Percentiles rank a stretch among this genome's conserved stretches.
These are phyloP conservation scores for Goniozus legneri DNA, from an alignment of 1,140 invertebrate species.

Conservation along the genomic window DNA sequence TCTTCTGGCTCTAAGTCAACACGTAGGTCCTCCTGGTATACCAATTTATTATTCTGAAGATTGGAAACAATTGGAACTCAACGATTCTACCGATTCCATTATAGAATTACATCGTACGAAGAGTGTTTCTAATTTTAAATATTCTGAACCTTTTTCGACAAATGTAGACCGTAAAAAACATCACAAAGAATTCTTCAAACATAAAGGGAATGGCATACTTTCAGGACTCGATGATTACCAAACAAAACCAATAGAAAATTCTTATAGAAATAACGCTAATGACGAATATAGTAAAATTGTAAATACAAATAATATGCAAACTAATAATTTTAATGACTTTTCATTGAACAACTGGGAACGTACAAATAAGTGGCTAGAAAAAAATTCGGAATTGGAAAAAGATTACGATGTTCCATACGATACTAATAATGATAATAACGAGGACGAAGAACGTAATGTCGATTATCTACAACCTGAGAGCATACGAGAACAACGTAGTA, in stretches of 20 bases:
- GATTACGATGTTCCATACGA: slow-evolving; percentile 37
- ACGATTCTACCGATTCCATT: slow-evolving; percentile 44
- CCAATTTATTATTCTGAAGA: slow-evolving; percentile 49
- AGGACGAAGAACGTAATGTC: slow-evolving; percentile 16
- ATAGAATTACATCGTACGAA: no score
- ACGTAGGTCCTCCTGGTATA: slow-evolving; percentile 66
- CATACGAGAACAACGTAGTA: slow-evolving; percentile 33
- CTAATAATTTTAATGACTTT: no score
- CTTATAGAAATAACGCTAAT: slow-evolving; percentile 7
- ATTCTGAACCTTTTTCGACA: no score
- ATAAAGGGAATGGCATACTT: slow-evolving; percentile 12
- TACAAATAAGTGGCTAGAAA: slow-evolving; percentile 28
- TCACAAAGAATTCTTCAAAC: slow-evolving; percentile 10
- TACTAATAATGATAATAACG: slow-evolving; percentile 9
- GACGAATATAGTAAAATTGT: slow-evolving; percentile 16
- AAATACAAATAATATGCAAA: no score
- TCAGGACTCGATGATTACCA: slow-evolving; percentile 12
- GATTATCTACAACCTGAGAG: slow-evolving; percentile 26
- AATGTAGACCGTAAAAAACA: slow-evolving; percentile 14
- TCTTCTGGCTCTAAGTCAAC: slow-evolving; percentile 67
- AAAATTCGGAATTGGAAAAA: slow-evolving; percentile 23
- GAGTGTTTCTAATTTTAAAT: no score
- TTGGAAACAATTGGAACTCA: slow-evolving; percentile 49
- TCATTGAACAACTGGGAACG: no score
- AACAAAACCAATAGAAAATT: slow-evolving; percentile 4